Percentiles rank a stretch among this genome's conserved stretches.
phyloP scores from a whole-genome alignment of 2,113 vertebrate genomes.

The Bungarus multicinctus region DNA sequence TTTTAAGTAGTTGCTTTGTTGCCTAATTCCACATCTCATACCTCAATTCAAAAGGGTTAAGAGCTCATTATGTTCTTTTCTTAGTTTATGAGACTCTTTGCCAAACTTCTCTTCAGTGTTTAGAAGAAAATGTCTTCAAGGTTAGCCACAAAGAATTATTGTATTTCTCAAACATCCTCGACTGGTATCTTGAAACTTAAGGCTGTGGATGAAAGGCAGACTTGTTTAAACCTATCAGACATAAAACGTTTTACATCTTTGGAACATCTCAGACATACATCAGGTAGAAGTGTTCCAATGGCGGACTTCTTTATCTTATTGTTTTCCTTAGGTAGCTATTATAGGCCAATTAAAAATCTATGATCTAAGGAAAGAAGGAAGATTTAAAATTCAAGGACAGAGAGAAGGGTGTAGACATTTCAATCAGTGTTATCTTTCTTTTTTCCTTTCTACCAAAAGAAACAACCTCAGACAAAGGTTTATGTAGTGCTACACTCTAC shows the following conservation, averaged over 20 bases:
- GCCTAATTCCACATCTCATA: slow-evolving; percentile 36
- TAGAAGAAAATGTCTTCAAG: slow-evolving; percentile 53
- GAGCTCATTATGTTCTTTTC: slow-evolving; percentile 55
- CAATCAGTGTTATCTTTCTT: neutral
- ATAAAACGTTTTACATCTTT: slow-evolving; percentile 35
- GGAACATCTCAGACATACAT: slow-evolving; percentile 27
- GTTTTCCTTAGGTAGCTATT: neutral
- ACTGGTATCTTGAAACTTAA: slow-evolving; percentile 43
- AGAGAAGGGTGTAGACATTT: neutral
- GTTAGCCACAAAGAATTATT: slow-evolving; percentile 46
- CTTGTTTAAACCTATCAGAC: slow-evolving; percentile 21
- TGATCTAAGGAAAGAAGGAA: neutral
- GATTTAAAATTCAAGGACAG: neutral
- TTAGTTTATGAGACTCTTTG: slow-evolving; percentile 53
- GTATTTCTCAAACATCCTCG: slow-evolving; percentile 47
- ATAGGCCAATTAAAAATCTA: neutral
- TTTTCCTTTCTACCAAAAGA: neutral
- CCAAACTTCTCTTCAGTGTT: slow-evolving; percentile 32
- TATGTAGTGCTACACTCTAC: neutral
- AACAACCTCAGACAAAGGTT: neutral
- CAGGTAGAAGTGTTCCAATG: slow-evolving; percentile 25
- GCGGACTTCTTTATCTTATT: neutral
- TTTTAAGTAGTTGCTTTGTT: slow-evolving; percentile 48
- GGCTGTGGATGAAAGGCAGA: slow-evolving; percentile 35
- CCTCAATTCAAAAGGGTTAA: slow-evolving; percentile 59